Conservation (phyloP, 2,888 invertebrate genomes). For the Opisthograptis luteolata region DNA sequence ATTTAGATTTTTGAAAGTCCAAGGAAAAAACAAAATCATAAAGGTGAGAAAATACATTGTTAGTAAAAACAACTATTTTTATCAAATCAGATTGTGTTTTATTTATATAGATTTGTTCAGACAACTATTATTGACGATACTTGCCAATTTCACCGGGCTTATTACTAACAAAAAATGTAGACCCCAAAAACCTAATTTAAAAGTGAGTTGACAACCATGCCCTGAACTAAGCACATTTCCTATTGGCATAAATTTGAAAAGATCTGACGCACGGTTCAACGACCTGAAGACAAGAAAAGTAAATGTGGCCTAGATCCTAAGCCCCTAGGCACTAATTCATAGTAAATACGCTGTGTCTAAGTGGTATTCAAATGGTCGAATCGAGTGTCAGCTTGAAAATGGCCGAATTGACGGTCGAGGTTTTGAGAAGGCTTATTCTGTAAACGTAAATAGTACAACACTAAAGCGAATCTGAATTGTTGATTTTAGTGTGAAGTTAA, state of each 20-base stretch:
- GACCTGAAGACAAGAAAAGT: slow-evolving; percentile 43
- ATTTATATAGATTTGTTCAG: no score
- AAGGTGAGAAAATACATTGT: no score
- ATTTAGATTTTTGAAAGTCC: no score
- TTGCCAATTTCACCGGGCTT: no score
- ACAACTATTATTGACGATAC: no score
- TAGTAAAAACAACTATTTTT: no score
- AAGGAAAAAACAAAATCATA: no score
- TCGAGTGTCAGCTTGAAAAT: slow-evolving; percentile 43
- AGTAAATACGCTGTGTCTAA: slow-evolving; percentile 42
- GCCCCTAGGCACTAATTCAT: slow-evolving; percentile 37
- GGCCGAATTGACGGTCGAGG: slow-evolving; percentile 31
- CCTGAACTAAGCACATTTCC: slow-evolving; percentile 7
- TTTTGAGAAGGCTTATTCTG: slow-evolving; percentile 44
- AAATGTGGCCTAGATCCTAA: slow-evolving; percentile 35
- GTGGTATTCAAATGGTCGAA: slow-evolving; percentile 54
- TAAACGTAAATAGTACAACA: background rate
- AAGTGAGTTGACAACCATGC: slow-evolving; percentile 18
- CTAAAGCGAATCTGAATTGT: no score
- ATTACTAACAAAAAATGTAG: no score
- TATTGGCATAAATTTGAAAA: slow-evolving; percentile 22
- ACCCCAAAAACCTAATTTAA: background rate
- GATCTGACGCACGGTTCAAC: slow-evolving; percentile 42
- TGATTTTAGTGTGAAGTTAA: no score
- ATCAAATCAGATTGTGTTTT: no score